Base-by-base conservation (phyloP, 2,888 invertebrate species). In the Perdita meconis region DNA sequence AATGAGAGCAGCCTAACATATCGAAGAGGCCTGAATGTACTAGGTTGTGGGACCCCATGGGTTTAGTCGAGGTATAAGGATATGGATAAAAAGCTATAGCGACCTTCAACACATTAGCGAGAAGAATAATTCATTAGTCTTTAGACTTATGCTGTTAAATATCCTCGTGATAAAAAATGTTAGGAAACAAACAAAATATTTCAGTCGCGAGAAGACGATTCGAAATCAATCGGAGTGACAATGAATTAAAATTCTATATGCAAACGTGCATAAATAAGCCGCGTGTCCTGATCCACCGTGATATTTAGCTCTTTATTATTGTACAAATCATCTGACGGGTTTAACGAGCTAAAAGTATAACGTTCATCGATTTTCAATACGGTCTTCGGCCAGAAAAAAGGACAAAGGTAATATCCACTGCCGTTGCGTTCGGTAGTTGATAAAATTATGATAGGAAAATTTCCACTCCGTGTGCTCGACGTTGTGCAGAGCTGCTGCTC, bases 371-470 rank as follows among this genome's bases (percentile, higher is more conserved):
- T 81, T 81, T 74, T 78, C 78, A 66, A 78, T 71, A 68, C 50
- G 40, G 36, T 13, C 42, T 50, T 42, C 47, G 44, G 51, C 26
- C 57, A 56, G 55, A 76, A 80, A 64, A 79, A 74, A 79, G 76
- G 71, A 76, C 72, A 77, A 80, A 77, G 80, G 66, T 80, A 80
- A 80, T 80, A 65, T 63, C 59, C 68, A 80, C 72, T 53, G 53
- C 47, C 60, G 59, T 67, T 59, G 70, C 42, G 63, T 53, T 50
- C 40, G 42, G 53, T 44, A 40, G 64, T 59, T 61, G 72, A 47
- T 68, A 57, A 69, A 80, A 69, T 42, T 55, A 50, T 50, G 55
- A 71, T 47, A 50, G 40, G 61, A 67, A 71, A 76, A 81, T 80
- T 68, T 71, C 63, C 63, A 74, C 55, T 51, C 34, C 44, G 19